Conservation (phyloP, 2,113 vertebrate genomes). For the Pantherophis guttatus region DNA sequence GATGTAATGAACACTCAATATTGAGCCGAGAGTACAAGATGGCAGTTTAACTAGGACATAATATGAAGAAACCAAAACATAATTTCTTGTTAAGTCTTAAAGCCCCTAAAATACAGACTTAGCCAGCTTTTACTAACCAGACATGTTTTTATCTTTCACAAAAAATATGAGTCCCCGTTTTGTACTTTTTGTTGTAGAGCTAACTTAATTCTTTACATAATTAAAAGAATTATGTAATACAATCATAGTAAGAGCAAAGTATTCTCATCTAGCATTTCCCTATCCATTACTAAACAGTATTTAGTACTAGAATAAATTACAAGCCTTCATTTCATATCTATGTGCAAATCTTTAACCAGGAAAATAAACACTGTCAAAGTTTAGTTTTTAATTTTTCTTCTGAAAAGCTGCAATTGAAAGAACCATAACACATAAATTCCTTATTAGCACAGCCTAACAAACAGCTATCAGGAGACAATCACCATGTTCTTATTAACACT, state of each 20-base stretch:
- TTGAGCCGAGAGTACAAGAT: background rate
- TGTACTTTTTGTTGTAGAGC: background rate
- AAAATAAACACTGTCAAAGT: background rate
- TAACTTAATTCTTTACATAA: background rate
- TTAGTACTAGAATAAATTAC: background rate
- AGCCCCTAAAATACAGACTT: background rate
- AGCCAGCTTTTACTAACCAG: background rate
- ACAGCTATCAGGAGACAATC: conserved; percentile 1
- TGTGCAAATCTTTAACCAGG: background rate
- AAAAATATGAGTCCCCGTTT: background rate
- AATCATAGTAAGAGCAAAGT: background rate
- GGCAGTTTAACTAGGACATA: background rate
- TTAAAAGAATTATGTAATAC: background rate
- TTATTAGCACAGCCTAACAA: conserved; percentile 16
- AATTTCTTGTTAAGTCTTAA: background rate
- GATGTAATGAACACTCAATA: background rate
- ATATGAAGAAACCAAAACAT: background rate
- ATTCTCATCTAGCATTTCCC: background rate
- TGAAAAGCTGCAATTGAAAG: background rate
- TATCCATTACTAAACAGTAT: background rate
- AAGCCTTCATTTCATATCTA: background rate
- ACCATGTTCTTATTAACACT: background rate
- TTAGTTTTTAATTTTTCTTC: background rate
- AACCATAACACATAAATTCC: background rate
- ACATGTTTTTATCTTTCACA: background rate